Evolutionary conservation across 2,113 vertebrate species (phyloP), one percentile per base, ranked within the genome.

Genomic region (Entomyzon cyanotis): DNA sequence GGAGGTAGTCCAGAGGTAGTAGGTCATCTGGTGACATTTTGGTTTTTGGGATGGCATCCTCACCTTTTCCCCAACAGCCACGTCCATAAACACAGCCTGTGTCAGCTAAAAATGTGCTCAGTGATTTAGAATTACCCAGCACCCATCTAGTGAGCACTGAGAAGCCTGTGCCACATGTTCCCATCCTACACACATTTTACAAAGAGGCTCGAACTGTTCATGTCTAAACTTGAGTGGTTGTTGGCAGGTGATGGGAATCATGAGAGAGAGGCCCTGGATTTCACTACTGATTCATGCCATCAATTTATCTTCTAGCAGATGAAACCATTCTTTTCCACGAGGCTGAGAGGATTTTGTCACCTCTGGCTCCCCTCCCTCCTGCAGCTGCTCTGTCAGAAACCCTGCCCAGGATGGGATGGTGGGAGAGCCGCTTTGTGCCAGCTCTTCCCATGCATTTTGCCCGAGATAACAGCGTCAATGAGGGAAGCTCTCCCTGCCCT

Each of bases 41-140:
- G 30, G 9, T 64, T 52, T 71, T 75, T 0, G 3, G 78, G 46
- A 42, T 1, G 1, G 17, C 1, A 1, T 75, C 49, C 65, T 64
- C 41, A 56, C 31, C 81, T 85, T 64, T 79, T 55, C 64, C n/a
- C 49, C 37, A 46, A 25, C 6, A 47, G 69, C 17, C 73, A 35
- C 5, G 4, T 16, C 21, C 41, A 19, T 5, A 31, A 6, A 37
- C 4, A n/a, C 15, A 87, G 77, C 30, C 81, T 30, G 42, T 0
- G 3, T 30, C 68, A 87, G 69, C 53, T 28, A 33, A 55, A 81
- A 89, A 63, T 2, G 2, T 30, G 23, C 77, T 89, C 69, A 7
- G 1, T 18, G 65, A 47, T 42, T 68, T 80, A 46, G 73, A 84
- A 60, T 19, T 46, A 24, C 44, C 50, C 89, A 62, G 68, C 47